Conservation (phyloP, 2,113 vertebrate genomes). For the Corythaixoides concolor region DNA sequence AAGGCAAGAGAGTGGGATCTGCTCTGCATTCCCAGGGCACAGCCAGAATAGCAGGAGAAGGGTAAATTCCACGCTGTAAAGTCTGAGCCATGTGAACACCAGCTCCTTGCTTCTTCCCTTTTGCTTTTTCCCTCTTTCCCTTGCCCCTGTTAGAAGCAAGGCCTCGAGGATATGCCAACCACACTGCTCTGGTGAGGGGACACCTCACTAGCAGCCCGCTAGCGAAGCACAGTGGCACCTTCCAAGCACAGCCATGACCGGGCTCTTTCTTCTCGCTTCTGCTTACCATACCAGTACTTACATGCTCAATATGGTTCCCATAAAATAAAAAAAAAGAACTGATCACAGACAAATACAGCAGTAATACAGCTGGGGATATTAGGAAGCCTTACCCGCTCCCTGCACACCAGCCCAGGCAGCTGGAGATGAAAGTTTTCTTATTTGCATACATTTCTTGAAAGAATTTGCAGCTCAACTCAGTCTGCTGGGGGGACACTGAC, state of each 20-base stretch:
- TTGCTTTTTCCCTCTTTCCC: background rate
- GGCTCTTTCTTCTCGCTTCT: conserved; percentile 36
- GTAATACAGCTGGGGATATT: background rate
- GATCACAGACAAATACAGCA: conserved; percentile 16
- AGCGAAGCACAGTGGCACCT: background rate
- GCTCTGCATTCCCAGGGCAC: background rate
- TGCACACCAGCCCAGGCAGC: conserved; percentile 10
- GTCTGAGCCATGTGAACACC: background rate
- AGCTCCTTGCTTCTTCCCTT: background rate
- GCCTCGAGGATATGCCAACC: fast-evolving
- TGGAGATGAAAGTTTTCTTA: conserved; percentile 54
- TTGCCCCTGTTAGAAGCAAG: background rate
- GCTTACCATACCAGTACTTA: background rate
- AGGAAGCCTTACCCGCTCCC: conserved; percentile 25
- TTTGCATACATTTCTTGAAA: conserved; percentile 58
- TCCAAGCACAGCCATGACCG: background rate
- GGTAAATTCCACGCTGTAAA: background rate
- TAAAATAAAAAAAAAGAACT: conserved; percentile 33
- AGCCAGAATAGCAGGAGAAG: background rate
- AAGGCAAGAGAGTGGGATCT: background rate
- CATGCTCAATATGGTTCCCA: conserved; percentile 13
- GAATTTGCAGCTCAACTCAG: conserved; percentile 28
- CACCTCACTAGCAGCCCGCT: background rate
- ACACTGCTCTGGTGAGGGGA: background rate
- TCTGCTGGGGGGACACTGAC: conserved; percentile 4